Percentiles rank a stretch among this genome's conserved stretches.
These are phyloP conservation scores for Sebastes aleutianus DNA, from an alignment of 2,797 vertebrate genomes.

Conservation along the genomic window DNA sequence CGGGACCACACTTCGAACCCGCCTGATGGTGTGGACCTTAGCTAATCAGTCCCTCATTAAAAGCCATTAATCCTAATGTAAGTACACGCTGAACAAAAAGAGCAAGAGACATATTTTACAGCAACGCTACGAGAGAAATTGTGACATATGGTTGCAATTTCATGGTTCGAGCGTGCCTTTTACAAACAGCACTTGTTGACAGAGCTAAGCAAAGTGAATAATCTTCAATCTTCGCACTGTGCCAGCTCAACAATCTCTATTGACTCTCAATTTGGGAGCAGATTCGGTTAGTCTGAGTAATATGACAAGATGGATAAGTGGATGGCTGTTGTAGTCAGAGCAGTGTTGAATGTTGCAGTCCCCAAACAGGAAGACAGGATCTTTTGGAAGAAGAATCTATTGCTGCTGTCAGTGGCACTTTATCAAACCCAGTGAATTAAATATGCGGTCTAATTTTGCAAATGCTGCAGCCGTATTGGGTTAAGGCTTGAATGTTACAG, in stretches of 20 bases:
- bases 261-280: slow-evolving; percentile 58
- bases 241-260: slow-evolving; percentile 56
- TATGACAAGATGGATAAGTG: slow-evolving; percentile 62
- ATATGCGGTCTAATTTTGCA: background rate
- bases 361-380: slow-evolving; percentile 29
- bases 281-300: slow-evolving; percentile 59
- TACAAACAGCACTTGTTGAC: slow-evolving; percentile 53
- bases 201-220: slow-evolving; percentile 52
- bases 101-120: background rate
- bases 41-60: background rate
- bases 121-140: slow-evolving; percentile 2
- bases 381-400: slow-evolving; percentile 12
- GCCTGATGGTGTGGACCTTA: background rate
- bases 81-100: background rate
- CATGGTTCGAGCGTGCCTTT: slow-evolving; percentile 17
- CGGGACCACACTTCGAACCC: background rate
- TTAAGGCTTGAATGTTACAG: slow-evolving; percentile 8
- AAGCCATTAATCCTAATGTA: background rate
- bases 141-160: slow-evolving; percentile 22
- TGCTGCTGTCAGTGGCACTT: slow-evolving; percentile 38
- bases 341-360: slow-evolving; percentile 21
- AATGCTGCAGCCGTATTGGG: background rate
- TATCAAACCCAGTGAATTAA: slow-evolving; percentile 17
- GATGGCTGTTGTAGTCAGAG: slow-evolving; percentile 26
- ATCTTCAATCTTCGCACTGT: slow-evolving; percentile 44